Evolutionary conservation across 1,140 invertebrate genomes (phyloP), one percentile per base, ranked within the genome.

Genomic region (Drosophila nebulosa): DNA sequence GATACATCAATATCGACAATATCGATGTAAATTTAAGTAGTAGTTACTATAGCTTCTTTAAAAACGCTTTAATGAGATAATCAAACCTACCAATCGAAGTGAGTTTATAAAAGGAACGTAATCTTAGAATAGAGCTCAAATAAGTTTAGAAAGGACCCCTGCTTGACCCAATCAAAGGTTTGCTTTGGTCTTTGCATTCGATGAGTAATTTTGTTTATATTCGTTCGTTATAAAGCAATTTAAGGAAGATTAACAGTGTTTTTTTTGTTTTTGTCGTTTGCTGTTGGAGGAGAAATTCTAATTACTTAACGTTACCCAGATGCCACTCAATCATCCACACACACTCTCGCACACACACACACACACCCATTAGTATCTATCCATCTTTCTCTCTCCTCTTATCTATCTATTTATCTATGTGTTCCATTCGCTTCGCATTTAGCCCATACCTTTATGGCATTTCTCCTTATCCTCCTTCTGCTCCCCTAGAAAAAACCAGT

Each of bases 301-400:
- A 74, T 74, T 74, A 74, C 71, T 51, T 39, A 67, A 53, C 71
- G 24, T 55, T 36, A 56, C 67, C 51, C 70, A 46, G 39, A 74
- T 74, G 74, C 63, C 71, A 74, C 71, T 74, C 63, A 74, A 74
- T 74, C 71, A 67, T 74, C 39, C 51, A 36, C 32, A 30, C 30
- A 35, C 21, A 14, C 12, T 21, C 26, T 18, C 61, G 35, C 36
- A 36, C 59, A 36, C 52, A 55, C 26, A 39, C 68, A 42, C 18
- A 5, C 12, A 3, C 18, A 10, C 30, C 35, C 30, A 35, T 42
- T 39, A 4, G 16, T 35, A 24, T 22, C 70, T 27, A n/a, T 14
- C 56, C 63, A 67, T 67, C 26, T 53, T 12, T 16, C 51, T 27
- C 51, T 53, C 51, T 27, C n/a, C 7, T n/a, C 22, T 16, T 30